Evolutionary conservation across 2,888 invertebrate genomes (phyloP).

Genomic region (Drosophila imparisetae): DNA sequence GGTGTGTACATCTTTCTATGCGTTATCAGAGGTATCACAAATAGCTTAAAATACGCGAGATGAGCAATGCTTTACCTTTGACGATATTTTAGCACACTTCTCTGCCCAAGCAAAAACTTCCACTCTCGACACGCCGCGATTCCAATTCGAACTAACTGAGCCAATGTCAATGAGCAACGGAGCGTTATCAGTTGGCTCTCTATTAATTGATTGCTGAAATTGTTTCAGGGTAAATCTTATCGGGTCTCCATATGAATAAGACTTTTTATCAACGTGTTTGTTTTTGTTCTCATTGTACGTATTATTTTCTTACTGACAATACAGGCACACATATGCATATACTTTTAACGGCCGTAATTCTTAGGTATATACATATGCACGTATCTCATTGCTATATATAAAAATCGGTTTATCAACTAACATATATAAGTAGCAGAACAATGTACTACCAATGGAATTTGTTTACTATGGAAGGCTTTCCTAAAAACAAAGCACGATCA

Average conservation of each 20-base stretch:
- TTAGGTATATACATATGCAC: neutral
- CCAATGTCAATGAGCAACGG: slow-evolving; percentile 46
- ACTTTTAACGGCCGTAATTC: neutral
- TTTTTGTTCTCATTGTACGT: slow-evolving; percentile 45
- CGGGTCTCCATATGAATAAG: slow-evolving; percentile 50
- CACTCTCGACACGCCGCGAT: slow-evolving; percentile 71
- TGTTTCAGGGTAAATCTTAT: slow-evolving; percentile 61
- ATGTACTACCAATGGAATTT: neutral
- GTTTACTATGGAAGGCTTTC: neutral
- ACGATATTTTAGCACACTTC: slow-evolving; percentile 35
- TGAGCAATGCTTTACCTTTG: slow-evolving; percentile 58
- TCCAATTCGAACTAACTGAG: slow-evolving; percentile 70
- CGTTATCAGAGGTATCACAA: slow-evolving; percentile 22
- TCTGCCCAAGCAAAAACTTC: slow-evolving; percentile 45
- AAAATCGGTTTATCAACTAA: neutral
- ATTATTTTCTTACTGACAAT: slow-evolving; percentile 21
- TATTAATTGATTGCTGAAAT: slow-evolving; percentile 76
- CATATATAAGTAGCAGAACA: neutral
- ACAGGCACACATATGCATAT: neutral
- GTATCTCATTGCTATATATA: neutral
- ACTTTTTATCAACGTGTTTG: slow-evolving; percentile 46
- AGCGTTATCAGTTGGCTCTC: slow-evolving; percentile 56
- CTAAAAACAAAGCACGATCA: neutral
- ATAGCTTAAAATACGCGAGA: slow-evolving; percentile 24
- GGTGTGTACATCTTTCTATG: slow-evolving; percentile 6